phyloP scores from a whole-genome alignment of 1,140 invertebrate species.

The Solenopsis invicta region DNA sequence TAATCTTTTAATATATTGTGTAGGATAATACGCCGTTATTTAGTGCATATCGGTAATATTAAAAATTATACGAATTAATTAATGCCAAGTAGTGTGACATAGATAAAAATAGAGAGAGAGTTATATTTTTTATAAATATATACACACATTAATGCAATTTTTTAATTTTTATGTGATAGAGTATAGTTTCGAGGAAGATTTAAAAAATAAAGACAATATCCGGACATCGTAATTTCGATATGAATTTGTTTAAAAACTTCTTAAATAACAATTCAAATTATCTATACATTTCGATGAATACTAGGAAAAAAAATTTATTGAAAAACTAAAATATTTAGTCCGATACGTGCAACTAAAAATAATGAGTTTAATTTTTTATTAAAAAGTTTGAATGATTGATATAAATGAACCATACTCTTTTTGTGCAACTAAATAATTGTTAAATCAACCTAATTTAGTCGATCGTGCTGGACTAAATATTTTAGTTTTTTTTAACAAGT shows the following conservation, averaged over 20 bases:
- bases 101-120: not conserved
- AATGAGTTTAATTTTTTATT: no score
- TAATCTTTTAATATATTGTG: not conserved
- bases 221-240: not conserved
- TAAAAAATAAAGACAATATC: not conserved
- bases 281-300: not conserved
- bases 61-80: not conserved
- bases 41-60: not conserved
- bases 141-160: not conserved
- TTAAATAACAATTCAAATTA: not conserved
- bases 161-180: not conserved
- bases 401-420: no score
- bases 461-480: no score
- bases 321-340: no score
- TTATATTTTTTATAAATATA: slow-evolving; percentile 14
- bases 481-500: no score
- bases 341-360: no score
- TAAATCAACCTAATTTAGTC: no score
- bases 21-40: not conserved
- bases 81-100: not conserved
- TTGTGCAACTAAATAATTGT: no score
- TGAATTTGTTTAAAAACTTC: not conserved
- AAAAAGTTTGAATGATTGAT: no score
- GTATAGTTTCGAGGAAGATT: not conserved
- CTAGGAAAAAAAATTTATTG: no score